A percentile compares a stretch with the other conserved stretches of the same genome.
Evolutionary conservation across 2,888 invertebrate species (phyloP).

Genomic region (Ctenicera cuprea): DNA sequence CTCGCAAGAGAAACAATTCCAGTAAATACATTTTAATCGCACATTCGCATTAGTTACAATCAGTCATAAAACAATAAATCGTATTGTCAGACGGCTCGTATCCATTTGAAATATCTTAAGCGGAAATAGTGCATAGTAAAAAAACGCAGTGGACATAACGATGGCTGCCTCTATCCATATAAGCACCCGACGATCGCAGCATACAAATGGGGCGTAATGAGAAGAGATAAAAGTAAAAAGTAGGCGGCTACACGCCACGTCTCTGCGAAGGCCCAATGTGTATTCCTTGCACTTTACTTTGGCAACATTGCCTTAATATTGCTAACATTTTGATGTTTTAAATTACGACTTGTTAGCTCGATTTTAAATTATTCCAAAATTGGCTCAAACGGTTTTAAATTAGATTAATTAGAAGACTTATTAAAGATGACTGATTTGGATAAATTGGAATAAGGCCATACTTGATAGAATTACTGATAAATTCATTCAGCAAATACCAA

Average conservation of each 20-base stretch:
- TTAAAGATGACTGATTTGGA: constrained; percentile 5
- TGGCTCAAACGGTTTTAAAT: not conserved
- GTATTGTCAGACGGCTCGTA: constrained; percentile 65
- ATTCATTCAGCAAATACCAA: not conserved
- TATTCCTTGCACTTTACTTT: constrained; percentile 50
- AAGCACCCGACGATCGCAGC: constrained; percentile 70
- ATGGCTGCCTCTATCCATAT: constrained; percentile 71
- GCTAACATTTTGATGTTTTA: constrained; percentile 49
- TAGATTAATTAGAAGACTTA: constrained; percentile 10
- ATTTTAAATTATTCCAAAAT: not conserved
- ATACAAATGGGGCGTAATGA: constrained; percentile 71
- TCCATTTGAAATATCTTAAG: constrained; percentile 69
- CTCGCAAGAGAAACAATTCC: constrained; percentile 25
- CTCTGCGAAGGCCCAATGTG: constrained; percentile 51
- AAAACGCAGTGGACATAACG: constrained; percentile 68
- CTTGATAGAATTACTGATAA: not conserved
- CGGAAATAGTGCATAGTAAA: constrained; percentile 69
- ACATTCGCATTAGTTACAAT: constrained; percentile 62
- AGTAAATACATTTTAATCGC: constrained; percentile 58
- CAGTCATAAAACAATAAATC: constrained; percentile 68
- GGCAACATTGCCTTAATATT: constrained; percentile 46
- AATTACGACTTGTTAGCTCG: constrained; percentile 22
- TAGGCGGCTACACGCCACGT: constrained; percentile 67
- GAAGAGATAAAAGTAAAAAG: constrained; percentile 70
- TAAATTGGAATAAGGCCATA: constrained; percentile 1